phyloP scores from a whole-genome alignment of 2,888 invertebrate species.

The Trachelus tabidus region DNA sequence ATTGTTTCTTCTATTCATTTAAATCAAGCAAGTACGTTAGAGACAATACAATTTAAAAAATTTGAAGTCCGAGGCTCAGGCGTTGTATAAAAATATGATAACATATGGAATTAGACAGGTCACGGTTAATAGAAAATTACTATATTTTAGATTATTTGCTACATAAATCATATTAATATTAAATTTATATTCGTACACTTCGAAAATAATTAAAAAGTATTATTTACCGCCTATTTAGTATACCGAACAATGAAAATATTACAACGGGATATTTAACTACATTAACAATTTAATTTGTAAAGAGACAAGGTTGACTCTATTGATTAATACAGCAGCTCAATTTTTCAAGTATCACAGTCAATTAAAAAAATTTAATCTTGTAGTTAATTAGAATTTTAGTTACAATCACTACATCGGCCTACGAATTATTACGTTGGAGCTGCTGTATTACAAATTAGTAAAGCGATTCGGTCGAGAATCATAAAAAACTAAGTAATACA shows the following conservation, averaged over 20 bases:
- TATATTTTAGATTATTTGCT: background rate
- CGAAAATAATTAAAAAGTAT: no score
- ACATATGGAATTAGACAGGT: background rate
- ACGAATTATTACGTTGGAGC: background rate
- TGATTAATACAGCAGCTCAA: background rate
- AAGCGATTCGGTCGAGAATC: background rate
- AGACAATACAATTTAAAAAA: background rate
- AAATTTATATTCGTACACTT: background rate
- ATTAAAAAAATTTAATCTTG: background rate
- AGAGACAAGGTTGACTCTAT: background rate
- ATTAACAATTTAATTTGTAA: background rate
- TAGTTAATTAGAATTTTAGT: background rate
- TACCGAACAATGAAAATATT: background rate
- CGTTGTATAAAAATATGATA: background rate
- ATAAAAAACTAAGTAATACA: background rate
- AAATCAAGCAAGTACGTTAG: background rate
- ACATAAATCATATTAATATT: background rate
- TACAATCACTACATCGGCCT: background rate
- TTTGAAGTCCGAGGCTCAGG: background rate
- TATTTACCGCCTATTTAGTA: background rate
- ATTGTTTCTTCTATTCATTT: background rate
- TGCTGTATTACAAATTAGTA: background rate
- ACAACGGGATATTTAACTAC: background rate
- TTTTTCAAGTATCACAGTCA: background rate
- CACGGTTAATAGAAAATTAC: background rate